Percentiles rank a stretch among this genome's conserved stretches.
Conservation (phyloP, 1,140 invertebrate species). For the Tetragnatha versicolor region DNA sequence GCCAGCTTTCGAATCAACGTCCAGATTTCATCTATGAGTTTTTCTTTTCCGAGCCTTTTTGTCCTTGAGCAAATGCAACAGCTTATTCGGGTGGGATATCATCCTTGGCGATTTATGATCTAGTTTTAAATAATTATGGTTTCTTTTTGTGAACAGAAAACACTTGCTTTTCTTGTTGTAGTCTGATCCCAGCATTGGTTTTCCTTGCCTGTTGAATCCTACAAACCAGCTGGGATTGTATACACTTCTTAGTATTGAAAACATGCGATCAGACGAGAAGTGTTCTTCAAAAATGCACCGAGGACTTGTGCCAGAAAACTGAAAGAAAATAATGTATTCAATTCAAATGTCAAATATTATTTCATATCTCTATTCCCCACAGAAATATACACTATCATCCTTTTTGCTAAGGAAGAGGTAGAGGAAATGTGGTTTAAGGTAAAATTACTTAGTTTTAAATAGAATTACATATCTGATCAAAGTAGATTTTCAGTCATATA, state of each 20-base stretch:
- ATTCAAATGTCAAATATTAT: neutral
- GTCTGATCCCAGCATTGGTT: neutral
- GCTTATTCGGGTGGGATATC: neutral
- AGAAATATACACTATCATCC: too few species aligned
- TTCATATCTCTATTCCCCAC: too few species aligned
- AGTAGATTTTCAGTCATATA: too few species aligned
- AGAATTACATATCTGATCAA: too few species aligned
- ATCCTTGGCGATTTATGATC: neutral
- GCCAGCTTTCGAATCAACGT: too few species aligned
- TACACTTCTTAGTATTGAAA: neutral
- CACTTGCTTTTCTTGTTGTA: neutral
- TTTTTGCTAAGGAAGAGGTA: too few species aligned
- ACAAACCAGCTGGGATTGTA: neutral
- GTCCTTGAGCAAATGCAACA: neutral
- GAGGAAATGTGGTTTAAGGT: too few species aligned
- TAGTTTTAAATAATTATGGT: neutral
- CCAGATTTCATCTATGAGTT: too few species aligned
- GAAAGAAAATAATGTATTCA: neutral
- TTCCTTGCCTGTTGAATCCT: neutral
- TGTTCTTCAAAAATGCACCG: slow-evolving; percentile 6
- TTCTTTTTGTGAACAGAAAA: neutral
- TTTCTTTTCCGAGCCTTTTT: neutral
- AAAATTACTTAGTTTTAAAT: too few species aligned
- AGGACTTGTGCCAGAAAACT: neutral
- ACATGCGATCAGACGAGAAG: neutral